Conservation (phyloP, 2,888 invertebrate genomes). For the Meganola albula region DNA sequence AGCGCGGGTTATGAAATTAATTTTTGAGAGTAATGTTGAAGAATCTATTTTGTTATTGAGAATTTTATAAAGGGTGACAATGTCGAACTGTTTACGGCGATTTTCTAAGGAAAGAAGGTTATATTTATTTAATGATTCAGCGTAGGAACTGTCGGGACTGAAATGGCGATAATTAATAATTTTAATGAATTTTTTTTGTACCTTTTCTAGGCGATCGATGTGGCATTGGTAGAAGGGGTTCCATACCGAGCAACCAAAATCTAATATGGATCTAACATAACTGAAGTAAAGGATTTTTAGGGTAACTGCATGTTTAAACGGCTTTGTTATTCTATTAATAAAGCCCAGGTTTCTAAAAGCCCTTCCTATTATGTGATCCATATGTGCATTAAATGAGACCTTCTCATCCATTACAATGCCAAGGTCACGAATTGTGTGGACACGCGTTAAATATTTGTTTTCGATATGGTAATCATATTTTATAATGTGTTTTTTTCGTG, state of each 20-base stretch:
- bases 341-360: conserved; percentile 5
- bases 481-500: conserved; percentile 2
- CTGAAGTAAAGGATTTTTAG: conserved; percentile 5
- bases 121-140: no score
- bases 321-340: conserved; percentile 6
- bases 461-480: conserved; percentile 2
- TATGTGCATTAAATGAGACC: conserved; percentile 6
- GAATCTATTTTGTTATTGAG: no score
- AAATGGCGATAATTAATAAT: no score
- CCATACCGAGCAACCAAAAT: conserved; percentile 3
- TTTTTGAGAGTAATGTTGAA: no score
- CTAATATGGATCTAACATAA: conserved; percentile 4
- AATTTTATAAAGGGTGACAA: no score
- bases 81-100: no score
- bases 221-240: neutral
- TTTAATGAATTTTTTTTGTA: no score
- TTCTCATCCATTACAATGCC: conserved; percentile 2
- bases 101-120: no score
- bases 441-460: neutral
- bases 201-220: no score
- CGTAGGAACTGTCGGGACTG: no score
- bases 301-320: conserved; percentile 3
- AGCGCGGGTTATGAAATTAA: no score
- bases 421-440: neutral
- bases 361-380: conserved; percentile 2